Conservation (phyloP, 2,888 invertebrate species). For the Acleris emargana region DNA sequence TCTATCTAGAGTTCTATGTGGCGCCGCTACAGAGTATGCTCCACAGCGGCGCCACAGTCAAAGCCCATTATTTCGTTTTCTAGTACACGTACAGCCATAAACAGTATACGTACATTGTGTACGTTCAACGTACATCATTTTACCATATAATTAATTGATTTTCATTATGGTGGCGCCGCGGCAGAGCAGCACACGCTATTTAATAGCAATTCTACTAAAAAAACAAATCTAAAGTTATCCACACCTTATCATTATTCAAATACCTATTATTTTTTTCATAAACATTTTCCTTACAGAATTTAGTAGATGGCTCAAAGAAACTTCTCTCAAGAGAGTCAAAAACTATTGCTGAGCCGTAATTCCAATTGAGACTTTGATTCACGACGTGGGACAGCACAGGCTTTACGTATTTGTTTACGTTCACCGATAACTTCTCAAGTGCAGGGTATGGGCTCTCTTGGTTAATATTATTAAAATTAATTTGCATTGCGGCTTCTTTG, state of each 20-base stretch:
- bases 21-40: no score
- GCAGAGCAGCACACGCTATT: no score
- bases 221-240: background rate
- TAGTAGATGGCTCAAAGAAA: constrained; percentile 65
- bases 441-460: constrained; percentile 57
- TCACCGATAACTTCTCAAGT: constrained; percentile 51
- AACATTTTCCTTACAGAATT: constrained; percentile 63
- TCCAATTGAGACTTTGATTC: constrained; percentile 63
- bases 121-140: no score
- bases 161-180: no score
- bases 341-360: constrained; percentile 56
- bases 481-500: constrained; percentile 49
- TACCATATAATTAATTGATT: no score
- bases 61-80: no score
- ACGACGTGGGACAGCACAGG: constrained; percentile 61
- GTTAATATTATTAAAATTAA: constrained; percentile 72
- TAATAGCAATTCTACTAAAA: constrained; percentile 73
- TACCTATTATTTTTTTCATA: background rate
- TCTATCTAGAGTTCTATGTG: no score
- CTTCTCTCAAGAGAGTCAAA: constrained; percentile 58
- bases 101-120: no score
- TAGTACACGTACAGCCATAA: no score
- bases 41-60: no score
- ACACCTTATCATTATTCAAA: background rate
- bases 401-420: constrained; percentile 66